Conservation (phyloP, 2,113 vertebrate species). For the Pandion haliaetus region DNA sequence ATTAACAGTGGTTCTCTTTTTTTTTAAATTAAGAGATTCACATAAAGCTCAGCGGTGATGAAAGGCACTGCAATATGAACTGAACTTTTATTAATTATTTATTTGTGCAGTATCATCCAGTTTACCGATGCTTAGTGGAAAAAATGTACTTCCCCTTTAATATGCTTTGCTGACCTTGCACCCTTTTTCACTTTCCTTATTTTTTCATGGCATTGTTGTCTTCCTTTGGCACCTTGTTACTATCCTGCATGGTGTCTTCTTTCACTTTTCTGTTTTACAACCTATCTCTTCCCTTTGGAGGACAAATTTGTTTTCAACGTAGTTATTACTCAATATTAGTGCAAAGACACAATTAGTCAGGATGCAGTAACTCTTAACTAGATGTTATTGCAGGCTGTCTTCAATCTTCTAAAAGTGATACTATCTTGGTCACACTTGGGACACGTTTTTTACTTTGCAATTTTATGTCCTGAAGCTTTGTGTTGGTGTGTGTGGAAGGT, state of each 20-base stretch:
- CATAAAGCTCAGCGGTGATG: not conserved
- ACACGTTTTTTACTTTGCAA: not conserved
- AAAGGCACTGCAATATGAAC: not conserved
- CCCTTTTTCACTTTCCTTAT: not conserved
- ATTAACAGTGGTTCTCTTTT: not conserved
- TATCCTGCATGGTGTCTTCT: not conserved
- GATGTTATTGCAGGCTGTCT: not conserved
- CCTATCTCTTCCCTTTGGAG: not conserved
- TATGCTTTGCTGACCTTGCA: not conserved
- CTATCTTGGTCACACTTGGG: not conserved
- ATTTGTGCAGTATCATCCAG: not conserved
- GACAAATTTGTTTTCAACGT: not conserved
- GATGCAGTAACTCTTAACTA: not conserved
- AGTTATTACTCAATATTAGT: not conserved
- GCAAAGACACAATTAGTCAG: not conserved
- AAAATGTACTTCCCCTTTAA: not conserved
- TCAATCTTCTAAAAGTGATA: not conserved
- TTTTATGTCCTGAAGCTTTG: not conserved
- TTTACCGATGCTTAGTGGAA: not conserved
- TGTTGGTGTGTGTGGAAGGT: not conserved
- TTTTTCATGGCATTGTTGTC: not conserved
- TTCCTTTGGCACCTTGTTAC: not conserved
- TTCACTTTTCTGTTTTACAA: not conserved
- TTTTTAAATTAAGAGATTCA: not conserved
- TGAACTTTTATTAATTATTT: not conserved